Conservation (phyloP, 2,797 vertebrate genomes). For the Micromesistius poutassou region DNA sequence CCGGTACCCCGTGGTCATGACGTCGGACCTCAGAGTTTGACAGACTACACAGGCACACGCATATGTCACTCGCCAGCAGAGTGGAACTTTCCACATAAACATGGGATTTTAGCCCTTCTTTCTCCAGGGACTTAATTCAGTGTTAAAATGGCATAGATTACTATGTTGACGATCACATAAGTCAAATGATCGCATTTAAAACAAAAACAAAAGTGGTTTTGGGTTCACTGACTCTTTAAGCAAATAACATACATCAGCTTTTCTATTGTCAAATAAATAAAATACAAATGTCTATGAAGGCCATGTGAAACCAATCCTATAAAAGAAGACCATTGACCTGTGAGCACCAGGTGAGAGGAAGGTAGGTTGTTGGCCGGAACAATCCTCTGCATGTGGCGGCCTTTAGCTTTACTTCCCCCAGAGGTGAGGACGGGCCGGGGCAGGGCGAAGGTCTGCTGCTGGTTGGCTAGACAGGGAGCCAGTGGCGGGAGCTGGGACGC, state of each 20-base stretch:
- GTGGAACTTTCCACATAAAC: too few species aligned
- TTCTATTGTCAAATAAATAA: too few species aligned
- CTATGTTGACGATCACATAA: too few species aligned
- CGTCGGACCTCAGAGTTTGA: too few species aligned
- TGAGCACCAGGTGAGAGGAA: constrained; percentile 74
- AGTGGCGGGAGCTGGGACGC: constrained; percentile 63
- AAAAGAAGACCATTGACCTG: constrained; percentile 70
- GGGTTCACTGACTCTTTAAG: not conserved
- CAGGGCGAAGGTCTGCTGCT: constrained; percentile 73
- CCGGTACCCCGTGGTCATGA: too few species aligned
- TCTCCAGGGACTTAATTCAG: too few species aligned
- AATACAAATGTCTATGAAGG: not conserved
- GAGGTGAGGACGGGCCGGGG: constrained; percentile 75
- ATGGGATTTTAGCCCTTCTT: too few species aligned
- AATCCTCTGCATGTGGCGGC: constrained; percentile 80
- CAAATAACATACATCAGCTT: not conserved
- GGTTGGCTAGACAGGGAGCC: not conserved
- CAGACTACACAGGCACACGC: too few species aligned
- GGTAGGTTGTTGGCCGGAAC: constrained; percentile 77
- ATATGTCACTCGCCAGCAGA: too few species aligned
- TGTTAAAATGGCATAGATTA: too few species aligned
- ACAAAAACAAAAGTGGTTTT: too few species aligned
- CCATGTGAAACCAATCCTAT: not conserved
- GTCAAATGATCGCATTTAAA: too few species aligned
- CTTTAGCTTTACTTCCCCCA: constrained; percentile 63